Base-by-base conservation (phyloP, 2,113 vertebrate genomes). In the Montifringilla adamsi region DNA sequence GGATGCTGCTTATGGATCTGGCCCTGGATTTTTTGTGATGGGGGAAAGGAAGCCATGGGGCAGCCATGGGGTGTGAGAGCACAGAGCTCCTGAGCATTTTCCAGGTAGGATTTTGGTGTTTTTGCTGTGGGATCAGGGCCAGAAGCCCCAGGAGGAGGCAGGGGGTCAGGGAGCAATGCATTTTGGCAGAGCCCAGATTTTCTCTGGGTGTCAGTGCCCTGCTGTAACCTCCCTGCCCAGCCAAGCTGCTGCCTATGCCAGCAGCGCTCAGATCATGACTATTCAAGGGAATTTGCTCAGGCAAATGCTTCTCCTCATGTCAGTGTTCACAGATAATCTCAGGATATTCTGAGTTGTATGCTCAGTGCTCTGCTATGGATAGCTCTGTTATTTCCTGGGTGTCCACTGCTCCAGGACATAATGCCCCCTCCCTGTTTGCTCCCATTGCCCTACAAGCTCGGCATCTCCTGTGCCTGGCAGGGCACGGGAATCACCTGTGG, bases 31-130 rank as follows among this genome's bases (percentile, higher is more conserved):
- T 84, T 50, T 17, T 69, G 55, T 18, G n/a, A 0, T 0, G 28
- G n/a, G 49, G 59, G 37, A 16, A 37, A 28, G 33, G 22, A 46
- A 59, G 62, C 31, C 20, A 0, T n/a, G 10, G 28, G 26, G 64
- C 69, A 66, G 75, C 66, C 2, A 1, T 8, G 74, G 58, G 27
- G 13, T 2, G 1, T 7, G 52, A 37, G 49, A 63, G 30, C 60
- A 31, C 15, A 18, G 47, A 5, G 46, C 55, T 79, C 5, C 27
- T 5, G n/a, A 47, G 21, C 7, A 2, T 60, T 53, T 2, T 1
- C 11, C 0, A 0, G 52, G 39, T 8, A 6, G 0, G 4, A 21
- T 75, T 83, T 41, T 0, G 17, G 69, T 4, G 3, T 24, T 22
- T 43, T 84, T 22, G 79, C 39, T 28, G 8, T 30, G 16, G 35